Evolutionary conservation across 2,797 vertebrate genomes (phyloP).

Genomic region (Rhinichthys osculus): DNA sequence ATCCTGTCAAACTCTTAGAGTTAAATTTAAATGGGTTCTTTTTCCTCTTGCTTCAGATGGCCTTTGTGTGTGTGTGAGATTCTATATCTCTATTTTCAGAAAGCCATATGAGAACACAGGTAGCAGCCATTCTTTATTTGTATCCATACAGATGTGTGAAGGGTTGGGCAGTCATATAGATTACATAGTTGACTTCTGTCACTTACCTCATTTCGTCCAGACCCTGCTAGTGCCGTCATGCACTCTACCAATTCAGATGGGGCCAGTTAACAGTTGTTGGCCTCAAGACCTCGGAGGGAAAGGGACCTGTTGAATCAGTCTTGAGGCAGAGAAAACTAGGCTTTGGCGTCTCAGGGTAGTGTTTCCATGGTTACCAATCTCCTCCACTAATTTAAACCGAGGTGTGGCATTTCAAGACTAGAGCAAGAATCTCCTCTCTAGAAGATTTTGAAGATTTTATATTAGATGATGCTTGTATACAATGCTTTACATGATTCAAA

Average conservation of each 20-base stretch:
- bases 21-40: constrained; percentile 36
- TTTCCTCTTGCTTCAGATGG: constrained; percentile 39
- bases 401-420: constrained; percentile 13
- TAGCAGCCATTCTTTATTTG: constrained; percentile 8
- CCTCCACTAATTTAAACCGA: constrained; percentile 29
- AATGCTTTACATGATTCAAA: not conserved
- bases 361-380: constrained; percentile 42
- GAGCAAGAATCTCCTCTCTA: not conserved
- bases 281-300: constrained; percentile 13
- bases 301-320: not conserved
- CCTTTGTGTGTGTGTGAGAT: constrained; percentile 6
- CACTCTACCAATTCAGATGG: constrained; percentile 29
- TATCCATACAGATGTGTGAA: constrained; percentile 1
- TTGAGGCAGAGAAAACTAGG: constrained; percentile 36
- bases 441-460: constrained; percentile 19
- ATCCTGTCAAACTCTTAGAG: constrained; percentile 42
- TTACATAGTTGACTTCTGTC: constrained; percentile 46
- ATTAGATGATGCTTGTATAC: not conserved
- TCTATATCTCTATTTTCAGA: constrained; percentile 15
- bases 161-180: constrained; percentile 5
- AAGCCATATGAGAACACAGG: constrained; percentile 6
- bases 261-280: constrained; percentile 42
- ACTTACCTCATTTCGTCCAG: constrained; percentile 19
- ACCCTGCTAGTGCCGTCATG: constrained; percentile 27
- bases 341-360: constrained; percentile 32